phyloP scores from a whole-genome alignment of 2,113 vertebrate genomes.

The Barbus barbus region DNA sequence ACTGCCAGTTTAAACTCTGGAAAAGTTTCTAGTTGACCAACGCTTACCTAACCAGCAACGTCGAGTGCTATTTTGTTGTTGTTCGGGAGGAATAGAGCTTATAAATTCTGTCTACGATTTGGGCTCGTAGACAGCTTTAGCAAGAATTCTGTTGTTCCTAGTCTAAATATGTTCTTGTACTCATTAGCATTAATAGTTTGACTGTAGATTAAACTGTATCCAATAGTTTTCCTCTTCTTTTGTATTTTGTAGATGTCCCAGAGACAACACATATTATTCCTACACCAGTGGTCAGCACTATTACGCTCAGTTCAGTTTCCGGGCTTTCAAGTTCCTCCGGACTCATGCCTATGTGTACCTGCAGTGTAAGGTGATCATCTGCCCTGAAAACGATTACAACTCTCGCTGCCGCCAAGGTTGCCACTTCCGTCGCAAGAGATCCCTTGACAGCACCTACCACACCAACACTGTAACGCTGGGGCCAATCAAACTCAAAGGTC shows the following conservation, averaged over 20 bases:
- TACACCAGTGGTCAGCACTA: constrained; percentile 57
- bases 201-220: neutral
- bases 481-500: constrained; percentile 77
- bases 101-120: too few species aligned
- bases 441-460: constrained; percentile 61
- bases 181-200: neutral
- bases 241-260: constrained; percentile 72
- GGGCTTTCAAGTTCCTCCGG: constrained; percentile 80
- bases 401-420: constrained; percentile 78
- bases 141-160: constrained; percentile 64
- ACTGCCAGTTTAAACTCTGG: too few species aligned
- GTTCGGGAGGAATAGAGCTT: too few species aligned
- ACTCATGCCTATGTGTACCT: constrained; percentile 72
- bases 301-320: constrained; percentile 77
- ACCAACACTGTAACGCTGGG: constrained; percentile 75
- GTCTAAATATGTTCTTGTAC: neutral
- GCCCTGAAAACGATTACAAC: constrained; percentile 58
- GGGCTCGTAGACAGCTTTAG: neutral
- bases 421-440: constrained; percentile 69
- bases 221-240: constrained; percentile 4
- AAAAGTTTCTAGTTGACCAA: too few species aligned
- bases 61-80: too few species aligned
- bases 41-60: too few species aligned
- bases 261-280: constrained; percentile 71
- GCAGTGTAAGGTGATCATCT: constrained; percentile 79